Conservation (phyloP, 2,888 invertebrate species). For the Agriopis leucophaearia region DNA sequence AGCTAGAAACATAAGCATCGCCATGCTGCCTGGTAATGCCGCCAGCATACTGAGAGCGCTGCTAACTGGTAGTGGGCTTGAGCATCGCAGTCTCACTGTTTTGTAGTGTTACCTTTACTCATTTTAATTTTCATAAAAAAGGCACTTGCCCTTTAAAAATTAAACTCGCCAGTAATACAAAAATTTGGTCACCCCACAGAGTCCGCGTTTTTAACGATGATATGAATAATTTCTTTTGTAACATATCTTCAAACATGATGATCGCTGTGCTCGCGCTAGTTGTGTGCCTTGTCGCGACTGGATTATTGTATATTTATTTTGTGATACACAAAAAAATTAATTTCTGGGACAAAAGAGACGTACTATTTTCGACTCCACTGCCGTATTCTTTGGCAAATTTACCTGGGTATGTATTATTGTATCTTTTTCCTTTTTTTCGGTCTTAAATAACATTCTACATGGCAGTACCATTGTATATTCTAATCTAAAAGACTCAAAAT, state of each 20-base stretch:
- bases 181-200: conserved; percentile 30
- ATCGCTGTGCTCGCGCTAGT: conserved; percentile 45
- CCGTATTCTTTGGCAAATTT: conserved; percentile 40
- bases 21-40: too few species aligned
- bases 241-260: conserved; percentile 37
- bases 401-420: conserved; percentile 42
- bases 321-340: conserved; percentile 41
- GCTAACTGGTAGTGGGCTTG: too few species aligned
- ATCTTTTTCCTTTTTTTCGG: background rate
- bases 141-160: background rate
- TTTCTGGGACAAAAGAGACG: conserved; percentile 38
- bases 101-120: background rate
- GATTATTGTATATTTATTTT: conserved; percentile 45
- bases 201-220: conserved; percentile 37
- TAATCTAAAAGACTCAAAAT: too few species aligned
- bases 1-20: too few species aligned
- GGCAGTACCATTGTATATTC: background rate
- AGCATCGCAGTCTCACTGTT: too few species aligned
- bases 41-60: too few species aligned
- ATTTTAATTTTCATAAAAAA: background rate
- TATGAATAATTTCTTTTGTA: conserved; percentile 28
- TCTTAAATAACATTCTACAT: background rate
- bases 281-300: conserved; percentile 39
- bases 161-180: background rate
- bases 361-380: conserved; percentile 41